These are phyloP conservation scores for Boleophthalmus pectinirostris DNA, from an alignment of 2,113 vertebrate species.

Conservation along the genomic window DNA sequence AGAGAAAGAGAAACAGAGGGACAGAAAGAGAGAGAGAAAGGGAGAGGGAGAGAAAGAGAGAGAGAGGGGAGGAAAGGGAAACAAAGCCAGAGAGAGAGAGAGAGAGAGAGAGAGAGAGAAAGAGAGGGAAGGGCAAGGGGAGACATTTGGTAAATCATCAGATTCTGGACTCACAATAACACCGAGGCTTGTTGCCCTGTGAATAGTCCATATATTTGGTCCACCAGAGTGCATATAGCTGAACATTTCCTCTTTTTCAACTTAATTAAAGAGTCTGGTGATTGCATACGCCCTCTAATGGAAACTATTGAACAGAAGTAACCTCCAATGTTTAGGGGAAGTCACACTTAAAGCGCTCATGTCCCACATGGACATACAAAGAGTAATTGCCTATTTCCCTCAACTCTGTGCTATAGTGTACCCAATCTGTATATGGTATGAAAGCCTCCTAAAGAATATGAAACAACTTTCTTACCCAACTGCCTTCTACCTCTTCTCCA, in stretches of 20 bases:
- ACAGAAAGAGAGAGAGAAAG: no score
- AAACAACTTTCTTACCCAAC: slow-evolving; percentile 14
- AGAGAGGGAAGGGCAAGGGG: no score
- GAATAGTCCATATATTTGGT: neutral
- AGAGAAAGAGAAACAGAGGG: no score
- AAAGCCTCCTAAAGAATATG: slow-evolving; percentile 16
- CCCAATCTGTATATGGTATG: slow-evolving; percentile 43
- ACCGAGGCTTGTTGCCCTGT: neutral
- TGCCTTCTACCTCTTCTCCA: slow-evolving; percentile 32
- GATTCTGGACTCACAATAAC: neutral
- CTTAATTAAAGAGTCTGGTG: neutral
- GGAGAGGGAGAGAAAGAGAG: no score
- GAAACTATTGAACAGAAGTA: slow-evolving; percentile 1
- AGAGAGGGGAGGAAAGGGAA: no score
- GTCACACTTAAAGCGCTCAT: neutral
- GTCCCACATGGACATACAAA: neutral
- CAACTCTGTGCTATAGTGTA: slow-evolving; percentile 43
- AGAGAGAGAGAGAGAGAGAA: no score
- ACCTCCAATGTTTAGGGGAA: neutral
- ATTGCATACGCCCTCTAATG: neutral
- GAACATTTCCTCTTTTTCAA: neutral
- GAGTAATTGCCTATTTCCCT: slow-evolving; percentile 26
- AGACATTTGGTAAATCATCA: neutral
- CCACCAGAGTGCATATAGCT: neutral
- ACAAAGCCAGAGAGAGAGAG: no score